phyloP scores from a whole-genome alignment of 35 echinoderm and acorn worm species.

The Apostichopus japonicus region DNA sequence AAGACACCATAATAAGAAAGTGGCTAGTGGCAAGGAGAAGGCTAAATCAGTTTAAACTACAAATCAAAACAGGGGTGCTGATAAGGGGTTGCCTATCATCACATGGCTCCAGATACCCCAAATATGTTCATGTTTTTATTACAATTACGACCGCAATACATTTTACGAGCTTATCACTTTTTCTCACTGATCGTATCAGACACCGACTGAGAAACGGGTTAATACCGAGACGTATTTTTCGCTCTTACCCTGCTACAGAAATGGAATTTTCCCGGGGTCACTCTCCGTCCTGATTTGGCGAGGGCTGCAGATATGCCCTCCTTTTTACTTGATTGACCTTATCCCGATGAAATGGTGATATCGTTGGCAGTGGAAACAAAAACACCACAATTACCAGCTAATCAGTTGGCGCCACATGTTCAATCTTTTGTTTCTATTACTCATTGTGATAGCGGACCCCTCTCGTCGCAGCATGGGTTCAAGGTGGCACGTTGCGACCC shows the following conservation, averaged over 20 bases:
- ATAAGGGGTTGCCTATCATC: background rate
- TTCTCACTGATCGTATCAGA: background rate
- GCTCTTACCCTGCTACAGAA: background rate
- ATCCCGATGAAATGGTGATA: background rate
- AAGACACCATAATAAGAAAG: background rate
- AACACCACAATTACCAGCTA: slow-evolving; percentile 39
- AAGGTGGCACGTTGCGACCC: background rate
- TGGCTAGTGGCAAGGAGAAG: background rate
- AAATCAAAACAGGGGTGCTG: background rate
- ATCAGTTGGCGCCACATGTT: slow-evolving; percentile 50
- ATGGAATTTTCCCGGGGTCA: slow-evolving; percentile 1
- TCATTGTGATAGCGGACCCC: background rate
- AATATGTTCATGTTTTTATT: background rate
- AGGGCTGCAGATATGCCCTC: background rate
- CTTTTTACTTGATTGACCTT: slow-evolving; percentile 1
- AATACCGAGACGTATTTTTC: background rate
- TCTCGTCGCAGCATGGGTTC: slow-evolving; percentile 24
- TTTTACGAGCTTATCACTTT: background rate
- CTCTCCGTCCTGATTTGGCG: background rate
- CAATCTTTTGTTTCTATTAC: background rate
- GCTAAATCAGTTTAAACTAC: background rate
- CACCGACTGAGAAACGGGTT: too few species aligned
- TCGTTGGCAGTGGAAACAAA: slow-evolving; percentile 21
- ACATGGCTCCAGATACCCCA: background rate
- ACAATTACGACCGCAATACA: background rate